These are phyloP conservation scores for Eledone cirrhosa DNA, from an alignment of 2,888 invertebrate species.

Conservation along the genomic window DNA sequence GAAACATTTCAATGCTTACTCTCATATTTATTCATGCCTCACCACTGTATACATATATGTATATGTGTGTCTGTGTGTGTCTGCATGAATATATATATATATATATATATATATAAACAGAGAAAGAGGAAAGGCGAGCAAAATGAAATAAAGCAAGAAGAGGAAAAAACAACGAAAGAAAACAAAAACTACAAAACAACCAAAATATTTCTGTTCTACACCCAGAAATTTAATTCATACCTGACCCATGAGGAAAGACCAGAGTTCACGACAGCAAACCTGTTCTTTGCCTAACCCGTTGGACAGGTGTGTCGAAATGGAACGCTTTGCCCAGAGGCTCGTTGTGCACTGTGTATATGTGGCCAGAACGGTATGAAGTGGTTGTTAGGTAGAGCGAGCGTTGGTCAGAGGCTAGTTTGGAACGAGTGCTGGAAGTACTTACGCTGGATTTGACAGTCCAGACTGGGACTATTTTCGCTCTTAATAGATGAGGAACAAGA, in stretches of 20 bases:
- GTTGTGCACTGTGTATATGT: too few species aligned
- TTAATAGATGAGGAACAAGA: too few species aligned
- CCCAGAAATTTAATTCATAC: not conserved
- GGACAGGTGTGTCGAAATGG: too few species aligned
- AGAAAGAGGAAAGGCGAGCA: not conserved
- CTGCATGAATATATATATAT: too few species aligned
- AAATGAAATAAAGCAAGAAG: not conserved
- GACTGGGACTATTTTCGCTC: too few species aligned
- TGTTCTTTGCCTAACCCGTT: not conserved
- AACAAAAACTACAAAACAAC: not conserved
- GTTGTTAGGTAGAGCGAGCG: not conserved
- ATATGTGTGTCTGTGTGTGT: too few species aligned
- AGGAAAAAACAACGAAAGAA: not conserved
- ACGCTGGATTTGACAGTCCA: not conserved
- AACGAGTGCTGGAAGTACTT: slow-evolving; percentile 8
- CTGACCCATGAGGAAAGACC: slow-evolving; percentile 2
- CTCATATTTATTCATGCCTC: too few species aligned
- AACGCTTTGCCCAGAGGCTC: too few species aligned
- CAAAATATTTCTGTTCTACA: not conserved
- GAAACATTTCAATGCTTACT: too few species aligned
- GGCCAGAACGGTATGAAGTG: too few species aligned
- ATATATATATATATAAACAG: too few species aligned
- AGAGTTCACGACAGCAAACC: not conserved
- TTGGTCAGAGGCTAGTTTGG: not conserved
- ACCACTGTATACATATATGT: too few species aligned